These are phyloP conservation scores for Rhopalosiphum maidis DNA, from an alignment of 1,140 invertebrate genomes.

Conservation along the genomic window DNA sequence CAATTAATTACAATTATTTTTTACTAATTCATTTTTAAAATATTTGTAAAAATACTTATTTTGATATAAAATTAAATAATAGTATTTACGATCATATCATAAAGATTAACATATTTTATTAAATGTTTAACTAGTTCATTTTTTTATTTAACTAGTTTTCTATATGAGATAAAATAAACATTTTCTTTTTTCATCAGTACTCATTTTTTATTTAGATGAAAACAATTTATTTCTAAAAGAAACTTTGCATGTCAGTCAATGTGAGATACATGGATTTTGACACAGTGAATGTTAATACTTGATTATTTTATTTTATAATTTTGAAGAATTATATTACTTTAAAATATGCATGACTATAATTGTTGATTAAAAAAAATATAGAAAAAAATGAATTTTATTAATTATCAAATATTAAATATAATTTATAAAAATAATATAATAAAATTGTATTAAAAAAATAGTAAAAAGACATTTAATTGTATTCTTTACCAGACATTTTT, in stretches of 20 bases:
- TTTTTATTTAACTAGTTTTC: neutral
- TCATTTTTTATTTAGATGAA: neutral
- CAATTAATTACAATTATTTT: slow-evolving; percentile 56
- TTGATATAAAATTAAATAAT: neutral
- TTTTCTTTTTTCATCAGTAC: neutral
- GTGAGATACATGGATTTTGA: neutral
- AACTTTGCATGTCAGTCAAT: neutral
- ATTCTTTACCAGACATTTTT: neutral
- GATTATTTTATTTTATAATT: neutral
- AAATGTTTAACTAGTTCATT: neutral
- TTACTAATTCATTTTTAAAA: neutral
- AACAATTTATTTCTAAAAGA: neutral
- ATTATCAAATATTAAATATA: neutral
- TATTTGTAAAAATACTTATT: neutral
- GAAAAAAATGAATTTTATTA: neutral
- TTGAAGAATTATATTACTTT: neutral
- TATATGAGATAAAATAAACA: neutral
- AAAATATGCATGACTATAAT: neutral
- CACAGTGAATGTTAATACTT: neutral
- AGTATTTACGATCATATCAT: neutral
- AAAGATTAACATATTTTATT: neutral
- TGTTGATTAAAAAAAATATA: neutral
- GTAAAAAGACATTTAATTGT: neutral
- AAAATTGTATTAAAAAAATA: no score
- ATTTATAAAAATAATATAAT: neutral